Base-by-base conservation (phyloP, 2,113 vertebrate species). In the Taurulus bubalis region DNA sequence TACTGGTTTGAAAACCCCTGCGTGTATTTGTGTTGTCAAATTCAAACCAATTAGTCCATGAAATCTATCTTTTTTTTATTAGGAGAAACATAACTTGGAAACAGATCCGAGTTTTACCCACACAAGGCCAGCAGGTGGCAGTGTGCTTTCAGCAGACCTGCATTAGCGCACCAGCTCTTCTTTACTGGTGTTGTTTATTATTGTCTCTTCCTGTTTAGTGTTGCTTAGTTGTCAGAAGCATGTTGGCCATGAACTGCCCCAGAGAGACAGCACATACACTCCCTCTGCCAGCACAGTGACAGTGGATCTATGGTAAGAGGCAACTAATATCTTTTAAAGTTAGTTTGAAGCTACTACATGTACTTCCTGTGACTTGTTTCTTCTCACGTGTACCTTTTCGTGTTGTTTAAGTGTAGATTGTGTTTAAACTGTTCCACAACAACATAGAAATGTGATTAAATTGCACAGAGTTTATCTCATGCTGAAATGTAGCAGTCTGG, bases 151-250 rank as follows among this genome's bases (percentile, higher is more conserved):
- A 26, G 68, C 74, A 49, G 7, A 28, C 30, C 36, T 60, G 3
- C 28, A 10, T 1, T 32, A 30, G 3, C 3, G 51, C 62, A 15
- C 0, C 26, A 14, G 58, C 60, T 87, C 79, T 38, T 89, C 87
- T 89, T 89, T 32, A 3, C 47, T 80, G 55, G 12, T 68, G 38
- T 75, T 80, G 62, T 81, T 80, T 0, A 20, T 63, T 20, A 14
- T n/a, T 3, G 24, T 34, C 56, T 68, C 87, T 92, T 94, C 92
- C 93, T 94, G 93, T 90, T 93, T 91, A 80, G 28, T 18, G 93
- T 91, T 90, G 87, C 85, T 64, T 88, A 9, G 88, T 70, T 90
- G 87, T 90, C 80, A 79, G 81, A 80, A 90, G 66, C 91, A 92
- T 88, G 92, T 80, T 93, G 76, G 64, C 11, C 14, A 71, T 65